Evolutionary conservation across 2,113 vertebrate genomes (phyloP).

Genomic region (Aspiorhynchus laticeps): DNA sequence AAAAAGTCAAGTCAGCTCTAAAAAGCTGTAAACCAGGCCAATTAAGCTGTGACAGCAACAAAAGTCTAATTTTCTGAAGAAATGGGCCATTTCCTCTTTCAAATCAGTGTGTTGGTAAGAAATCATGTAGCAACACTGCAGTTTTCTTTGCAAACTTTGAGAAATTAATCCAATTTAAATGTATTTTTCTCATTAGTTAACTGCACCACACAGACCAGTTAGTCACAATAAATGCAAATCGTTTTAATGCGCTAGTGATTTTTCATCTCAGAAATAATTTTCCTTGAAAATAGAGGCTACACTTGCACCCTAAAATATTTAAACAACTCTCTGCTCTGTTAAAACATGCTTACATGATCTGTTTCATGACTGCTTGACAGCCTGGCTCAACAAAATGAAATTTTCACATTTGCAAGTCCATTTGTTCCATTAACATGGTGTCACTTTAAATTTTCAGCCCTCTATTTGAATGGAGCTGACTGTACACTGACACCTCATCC

Average conservation of each 20-base stretch:
- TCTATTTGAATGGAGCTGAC: background rate
- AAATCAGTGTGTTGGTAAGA: background rate
- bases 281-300: background rate
- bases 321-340: background rate
- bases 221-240: constrained; percentile 2
- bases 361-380: background rate
- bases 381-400: background rate
- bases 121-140: background rate
- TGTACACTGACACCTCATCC: background rate
- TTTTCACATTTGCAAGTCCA: constrained; percentile 1
- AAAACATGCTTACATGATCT: background rate
- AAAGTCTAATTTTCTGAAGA: background rate
- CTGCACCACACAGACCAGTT: background rate
- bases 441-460: constrained; percentile 14
- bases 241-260: background rate
- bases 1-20: background rate
- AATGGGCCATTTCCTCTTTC: background rate
- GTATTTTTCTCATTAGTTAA: background rate
- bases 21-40: background rate
- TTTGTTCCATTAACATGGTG: constrained; percentile 3
- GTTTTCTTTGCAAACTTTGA: background rate
- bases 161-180: background rate
- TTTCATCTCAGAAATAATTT: constrained; percentile 1
- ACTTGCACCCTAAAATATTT: background rate
- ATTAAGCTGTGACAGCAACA: background rate